phyloP scores from a whole-genome alignment of 2,888 invertebrate genomes.

The Pristionchus maxplancki region DNA sequence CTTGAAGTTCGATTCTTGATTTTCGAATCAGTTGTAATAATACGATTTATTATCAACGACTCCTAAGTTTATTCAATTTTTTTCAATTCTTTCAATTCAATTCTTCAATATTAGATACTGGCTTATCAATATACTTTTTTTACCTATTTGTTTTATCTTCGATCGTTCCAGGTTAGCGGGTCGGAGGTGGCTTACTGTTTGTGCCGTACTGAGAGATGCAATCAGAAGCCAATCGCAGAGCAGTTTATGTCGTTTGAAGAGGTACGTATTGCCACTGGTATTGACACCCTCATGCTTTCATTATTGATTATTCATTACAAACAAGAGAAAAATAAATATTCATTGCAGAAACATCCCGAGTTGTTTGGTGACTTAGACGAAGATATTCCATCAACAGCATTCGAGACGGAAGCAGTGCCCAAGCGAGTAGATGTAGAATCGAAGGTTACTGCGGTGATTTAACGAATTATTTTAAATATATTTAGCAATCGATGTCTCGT shows the following conservation, averaged over 20 bases:
- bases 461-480: neutral
- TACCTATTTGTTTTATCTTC: no score
- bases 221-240: slow-evolving; percentile 68
- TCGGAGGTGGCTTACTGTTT: slow-evolving; percentile 68
- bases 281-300: no score
- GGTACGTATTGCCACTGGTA: no score
- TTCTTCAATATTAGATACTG: no score
- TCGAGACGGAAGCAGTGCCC: slow-evolving; percentile 15
- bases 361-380: slow-evolving; percentile 62
- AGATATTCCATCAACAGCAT: slow-evolving; percentile 25
- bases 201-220: slow-evolving; percentile 64
- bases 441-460: no score
- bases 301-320: no score
- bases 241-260: slow-evolving; percentile 73
- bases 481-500: neutral
- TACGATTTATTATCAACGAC: no score
- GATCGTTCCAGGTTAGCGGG: slow-evolving; percentile 53
- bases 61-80: no score
- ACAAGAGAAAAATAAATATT: no score
- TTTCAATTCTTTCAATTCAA: no score
- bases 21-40: no score
- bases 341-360: slow-evolving; percentile 68
- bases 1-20: slow-evolving; percentile 57
- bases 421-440: neutral
- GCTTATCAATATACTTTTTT: no score